Evolutionary conservation across 2,888 invertebrate genomes (phyloP).

Genomic region (Netelia melanura): DNA sequence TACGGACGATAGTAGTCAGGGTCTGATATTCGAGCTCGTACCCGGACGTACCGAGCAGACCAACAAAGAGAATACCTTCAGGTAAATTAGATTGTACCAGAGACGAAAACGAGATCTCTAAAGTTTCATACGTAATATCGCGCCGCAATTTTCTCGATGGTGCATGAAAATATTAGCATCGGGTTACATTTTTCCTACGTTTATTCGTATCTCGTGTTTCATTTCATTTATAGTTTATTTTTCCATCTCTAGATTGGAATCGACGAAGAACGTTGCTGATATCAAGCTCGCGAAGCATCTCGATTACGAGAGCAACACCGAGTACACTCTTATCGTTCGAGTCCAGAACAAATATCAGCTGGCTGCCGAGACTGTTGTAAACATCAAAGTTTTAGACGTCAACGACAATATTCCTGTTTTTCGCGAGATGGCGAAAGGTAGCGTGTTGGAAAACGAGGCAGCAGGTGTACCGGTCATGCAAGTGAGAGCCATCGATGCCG

Average conservation of each 20-base stretch:
- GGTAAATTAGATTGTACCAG: conserved; percentile 70
- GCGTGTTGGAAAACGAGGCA: conserved; percentile 94
- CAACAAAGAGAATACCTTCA: conserved; percentile 90
- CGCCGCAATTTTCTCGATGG: neutral
- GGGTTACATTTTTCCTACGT: conserved; percentile 10
- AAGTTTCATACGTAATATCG: neutral
- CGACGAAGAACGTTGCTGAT: conserved; percentile 89
- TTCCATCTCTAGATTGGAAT: conserved; percentile 84
- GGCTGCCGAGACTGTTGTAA: conserved; percentile 92
- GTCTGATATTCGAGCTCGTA: conserved; percentile 91
- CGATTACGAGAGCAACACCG: conserved; percentile 94
- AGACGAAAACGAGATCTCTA: neutral
- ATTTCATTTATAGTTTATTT: conserved; percentile 25
- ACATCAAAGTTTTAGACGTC: conserved; percentile 93
- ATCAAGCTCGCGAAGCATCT: conserved; percentile 91
- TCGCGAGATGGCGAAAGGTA: conserved; percentile 92
- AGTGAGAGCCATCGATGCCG: conserved; percentile 94
- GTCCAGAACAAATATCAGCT: conserved; percentile 93
- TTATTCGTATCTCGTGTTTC: neutral
- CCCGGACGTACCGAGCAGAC: conserved; percentile 94
- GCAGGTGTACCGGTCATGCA: conserved; percentile 95
- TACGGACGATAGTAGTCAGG: conserved; percentile 90
- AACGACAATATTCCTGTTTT: conserved; percentile 96
- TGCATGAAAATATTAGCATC: neutral
- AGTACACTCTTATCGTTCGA: conserved; percentile 93